A percentile compares a stretch with the other conserved stretches of the same genome.
phyloP scores from a whole-genome alignment of 2,113 vertebrate species.

The Deroptyus accipitrinus region DNA sequence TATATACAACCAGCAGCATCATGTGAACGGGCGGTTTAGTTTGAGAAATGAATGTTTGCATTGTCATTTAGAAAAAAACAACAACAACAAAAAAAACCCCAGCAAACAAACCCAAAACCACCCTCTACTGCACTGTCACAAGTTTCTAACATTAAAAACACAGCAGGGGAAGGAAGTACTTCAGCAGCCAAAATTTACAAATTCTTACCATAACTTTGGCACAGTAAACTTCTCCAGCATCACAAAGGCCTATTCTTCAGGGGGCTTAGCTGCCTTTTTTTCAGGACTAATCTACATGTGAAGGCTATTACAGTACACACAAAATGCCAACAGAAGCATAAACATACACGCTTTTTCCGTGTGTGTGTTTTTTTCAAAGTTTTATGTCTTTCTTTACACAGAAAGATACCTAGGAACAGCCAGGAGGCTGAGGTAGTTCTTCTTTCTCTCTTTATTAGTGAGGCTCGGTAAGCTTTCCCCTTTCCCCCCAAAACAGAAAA shows the following conservation, averaged over 20 bases:
- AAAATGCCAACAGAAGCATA: slow-evolving; percentile 22
- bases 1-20: not conserved
- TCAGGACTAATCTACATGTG: slow-evolving; percentile 47
- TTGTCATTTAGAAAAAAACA: slow-evolving; percentile 32
- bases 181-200: slow-evolving; percentile 67
- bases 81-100: not conserved
- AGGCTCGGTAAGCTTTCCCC: not conserved
- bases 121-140: slow-evolving; percentile 6
- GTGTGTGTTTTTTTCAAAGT: not conserved
- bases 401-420: not conserved
- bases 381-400: not conserved
- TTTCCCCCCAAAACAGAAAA: not conserved
- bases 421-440: not conserved
- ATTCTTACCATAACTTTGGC: slow-evolving; percentile 75
- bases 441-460: not conserved
- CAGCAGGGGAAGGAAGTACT: slow-evolving; percentile 62
- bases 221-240: slow-evolving; percentile 28
- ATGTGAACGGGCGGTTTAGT: not conserved
- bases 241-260: slow-evolving; percentile 69
- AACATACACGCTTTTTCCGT: not conserved
- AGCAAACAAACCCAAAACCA: not conserved
- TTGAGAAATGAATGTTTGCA: slow-evolving; percentile 65
- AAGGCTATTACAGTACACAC: slow-evolving; percentile 36
- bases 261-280: slow-evolving; percentile 5
- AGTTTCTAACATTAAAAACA: slow-evolving; percentile 52